Percentiles rank a stretch among this genome's conserved stretches.
phyloP scores from a whole-genome alignment of 2,888 invertebrate genomes.

The Stenurella melanura region DNA sequence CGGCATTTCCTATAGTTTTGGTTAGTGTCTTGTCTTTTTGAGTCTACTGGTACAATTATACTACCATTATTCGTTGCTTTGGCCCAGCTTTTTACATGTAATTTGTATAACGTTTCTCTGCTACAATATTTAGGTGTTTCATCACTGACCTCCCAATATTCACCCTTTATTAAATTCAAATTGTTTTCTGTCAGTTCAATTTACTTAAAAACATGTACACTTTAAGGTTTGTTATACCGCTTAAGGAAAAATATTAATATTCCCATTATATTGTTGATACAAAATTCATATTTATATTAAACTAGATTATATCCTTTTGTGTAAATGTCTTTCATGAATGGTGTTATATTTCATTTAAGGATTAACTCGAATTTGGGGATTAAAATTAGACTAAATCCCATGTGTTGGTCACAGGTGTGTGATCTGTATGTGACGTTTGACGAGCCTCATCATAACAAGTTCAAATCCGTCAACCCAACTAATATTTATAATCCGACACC shows the following conservation, averaged over 20 bases:
- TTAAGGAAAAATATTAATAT: conserved; percentile 18
- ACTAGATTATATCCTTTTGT: conserved; percentile 35
- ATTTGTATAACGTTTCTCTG: too few species aligned
- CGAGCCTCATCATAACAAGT: conserved; percentile 60
- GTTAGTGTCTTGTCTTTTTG: too few species aligned
- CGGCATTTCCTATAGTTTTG: too few species aligned
- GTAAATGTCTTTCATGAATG: conserved; percentile 36
- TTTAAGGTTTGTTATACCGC: conserved; percentile 2
- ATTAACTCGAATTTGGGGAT: conserved; percentile 52
- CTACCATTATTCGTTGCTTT: too few species aligned
- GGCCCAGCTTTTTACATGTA: too few species aligned
- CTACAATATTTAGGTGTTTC: not conserved
- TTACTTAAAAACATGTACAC: not conserved
- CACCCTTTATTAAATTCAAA: not conserved
- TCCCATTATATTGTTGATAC: conserved; percentile 8
- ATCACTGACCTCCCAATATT: not conserved
- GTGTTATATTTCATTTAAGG: conserved; percentile 49
- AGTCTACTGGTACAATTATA: too few species aligned
- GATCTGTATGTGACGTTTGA: conserved; percentile 54
- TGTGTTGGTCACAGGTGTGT: conserved; percentile 52
- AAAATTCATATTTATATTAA: conserved; percentile 39
- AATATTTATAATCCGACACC: conserved; percentile 64
- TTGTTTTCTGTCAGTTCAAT: conserved; percentile 31
- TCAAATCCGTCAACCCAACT: conserved; percentile 57
- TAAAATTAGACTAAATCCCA: conserved; percentile 53